phyloP scores from a whole-genome alignment of 1,140 invertebrate genomes.

The Drosophila aff. region DNA sequence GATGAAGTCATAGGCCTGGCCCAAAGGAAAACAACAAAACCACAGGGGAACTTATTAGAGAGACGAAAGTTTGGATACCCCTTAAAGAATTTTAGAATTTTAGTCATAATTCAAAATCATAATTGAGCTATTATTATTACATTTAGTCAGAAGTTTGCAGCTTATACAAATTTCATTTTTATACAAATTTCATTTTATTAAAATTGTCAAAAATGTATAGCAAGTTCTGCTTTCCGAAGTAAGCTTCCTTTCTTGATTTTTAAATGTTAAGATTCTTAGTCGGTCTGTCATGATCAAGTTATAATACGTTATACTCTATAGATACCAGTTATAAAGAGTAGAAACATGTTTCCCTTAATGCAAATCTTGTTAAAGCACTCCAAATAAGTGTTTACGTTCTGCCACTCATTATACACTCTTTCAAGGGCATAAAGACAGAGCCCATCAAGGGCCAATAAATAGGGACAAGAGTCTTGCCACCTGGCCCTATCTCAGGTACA shows the following conservation, averaged over 20 bases:
- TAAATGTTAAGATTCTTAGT: neutral
- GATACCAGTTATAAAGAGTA: neutral
- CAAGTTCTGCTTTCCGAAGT: no score
- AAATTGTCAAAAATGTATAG: no score
- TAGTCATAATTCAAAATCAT: neutral
- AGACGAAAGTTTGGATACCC: neutral
- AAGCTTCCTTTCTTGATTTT: neutral
- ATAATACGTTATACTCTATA: neutral
- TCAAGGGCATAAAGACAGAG: constrained; percentile 9
- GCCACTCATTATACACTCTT: neutral
- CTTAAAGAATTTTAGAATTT: neutral
- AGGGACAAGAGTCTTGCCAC: constrained; percentile 26
- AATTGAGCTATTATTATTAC: neutral
- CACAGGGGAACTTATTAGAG: neutral
- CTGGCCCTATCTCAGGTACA: constrained; percentile 32
- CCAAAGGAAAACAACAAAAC: neutral
- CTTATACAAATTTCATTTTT: no score
- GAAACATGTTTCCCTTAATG: neutral
- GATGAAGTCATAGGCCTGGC: constrained; percentile 69
- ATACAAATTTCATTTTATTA: no score
- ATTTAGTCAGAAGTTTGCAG: no score
- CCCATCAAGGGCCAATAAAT: constrained; percentile 21
- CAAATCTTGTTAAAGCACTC: constrained; percentile 5
- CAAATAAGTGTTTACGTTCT: neutral
- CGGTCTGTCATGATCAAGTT: no score